These are phyloP conservation scores for Coelogynopora nodosa DNA, from an alignment of 2,888 invertebrate genomes.

Conservation along the genomic window DNA sequence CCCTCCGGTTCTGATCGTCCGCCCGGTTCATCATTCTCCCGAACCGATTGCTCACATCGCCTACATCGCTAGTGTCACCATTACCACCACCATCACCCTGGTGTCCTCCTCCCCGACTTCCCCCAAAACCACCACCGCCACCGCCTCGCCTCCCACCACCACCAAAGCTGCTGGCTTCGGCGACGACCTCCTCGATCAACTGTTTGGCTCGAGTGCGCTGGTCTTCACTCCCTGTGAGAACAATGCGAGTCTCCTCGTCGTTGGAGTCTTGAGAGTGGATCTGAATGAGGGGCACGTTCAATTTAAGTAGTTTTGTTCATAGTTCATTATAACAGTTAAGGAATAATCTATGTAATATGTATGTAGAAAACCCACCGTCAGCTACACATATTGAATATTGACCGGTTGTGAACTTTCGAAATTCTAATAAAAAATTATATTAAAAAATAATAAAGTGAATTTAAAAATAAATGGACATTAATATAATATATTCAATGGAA, in stretches of 20 bases:
- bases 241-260: neutral
- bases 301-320: neutral
- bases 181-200: neutral
- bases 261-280: neutral
- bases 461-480: no score
- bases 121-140: neutral
- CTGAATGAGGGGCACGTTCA: no score
- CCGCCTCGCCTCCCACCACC: neutral
- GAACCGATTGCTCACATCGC: neutral
- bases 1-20: neutral
- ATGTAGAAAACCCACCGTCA: no score
- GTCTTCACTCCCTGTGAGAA: neutral
- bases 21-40: neutral
- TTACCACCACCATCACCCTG: neutral
- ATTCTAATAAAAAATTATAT: neutral
- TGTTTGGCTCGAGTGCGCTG: neutral
- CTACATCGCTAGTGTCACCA: neutral
- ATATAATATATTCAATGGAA: no score
- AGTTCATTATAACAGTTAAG: neutral
- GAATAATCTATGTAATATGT: no score
- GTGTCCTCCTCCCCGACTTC: neutral
- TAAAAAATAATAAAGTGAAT: neutral
- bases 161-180: neutral
- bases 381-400: no score
- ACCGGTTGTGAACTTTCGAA: no score